A percentile compares a stretch with the other conserved stretches of the same genome.
phyloP scores from a whole-genome alignment of 2,888 invertebrate genomes.

The Andrena praecox region DNA sequence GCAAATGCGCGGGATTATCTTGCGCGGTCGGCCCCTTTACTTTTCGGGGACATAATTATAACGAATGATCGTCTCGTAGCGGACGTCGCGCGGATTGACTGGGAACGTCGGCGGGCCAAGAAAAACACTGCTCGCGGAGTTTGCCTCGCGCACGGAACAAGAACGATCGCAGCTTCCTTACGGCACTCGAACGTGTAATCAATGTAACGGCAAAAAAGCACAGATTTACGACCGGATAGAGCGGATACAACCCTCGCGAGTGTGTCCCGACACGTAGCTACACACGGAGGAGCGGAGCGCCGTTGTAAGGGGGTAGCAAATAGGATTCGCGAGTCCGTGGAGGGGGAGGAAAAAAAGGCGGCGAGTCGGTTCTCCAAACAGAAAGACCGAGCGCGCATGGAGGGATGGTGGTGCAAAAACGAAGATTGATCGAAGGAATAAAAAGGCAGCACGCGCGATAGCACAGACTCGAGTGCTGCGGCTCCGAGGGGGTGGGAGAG shows the following conservation, averaged over 20 bases:
- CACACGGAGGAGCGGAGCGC: background rate
- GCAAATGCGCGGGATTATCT: background rate
- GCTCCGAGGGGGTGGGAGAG: conserved; percentile 3
- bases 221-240: conserved; percentile 26
- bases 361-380: conserved; percentile 35
- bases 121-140: background rate
- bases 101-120: background rate
- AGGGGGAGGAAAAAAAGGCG: background rate
- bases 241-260: background rate
- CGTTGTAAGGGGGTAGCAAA: background rate
- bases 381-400: background rate
- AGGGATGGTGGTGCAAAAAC: conserved; percentile 31
- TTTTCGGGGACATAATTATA: conserved; percentile 2
- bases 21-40: background rate
- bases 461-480: conserved; percentile 4
- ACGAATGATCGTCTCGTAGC: background rate
- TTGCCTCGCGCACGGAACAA: background rate
- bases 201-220: conserved; percentile 20
- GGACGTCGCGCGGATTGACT: background rate
- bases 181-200: conserved; percentile 33
- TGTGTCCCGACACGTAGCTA: conserved; percentile 6
- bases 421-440: conserved; percentile 57
- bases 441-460: conserved; percentile 22
- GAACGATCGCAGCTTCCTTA: conserved; percentile 22
- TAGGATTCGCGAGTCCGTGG: conserved; percentile 14